Evolutionary conservation across 2,113 vertebrate genomes (phyloP), one percentile per base, ranked within the genome.

Genomic region (Sturnira hondurensis): DNA sequence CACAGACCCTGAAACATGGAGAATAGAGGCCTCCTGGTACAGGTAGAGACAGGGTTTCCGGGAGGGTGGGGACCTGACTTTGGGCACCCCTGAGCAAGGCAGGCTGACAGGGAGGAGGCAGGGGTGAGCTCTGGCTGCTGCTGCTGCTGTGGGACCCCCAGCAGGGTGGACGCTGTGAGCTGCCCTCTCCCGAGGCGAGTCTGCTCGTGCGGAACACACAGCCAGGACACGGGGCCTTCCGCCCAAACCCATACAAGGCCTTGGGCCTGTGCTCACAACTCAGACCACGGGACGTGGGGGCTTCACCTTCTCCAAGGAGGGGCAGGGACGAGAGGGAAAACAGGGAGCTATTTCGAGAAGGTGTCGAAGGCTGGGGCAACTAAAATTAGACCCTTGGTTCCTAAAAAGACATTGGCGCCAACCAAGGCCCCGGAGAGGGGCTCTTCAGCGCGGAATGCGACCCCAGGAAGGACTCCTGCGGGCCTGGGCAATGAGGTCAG

Each of bases 321-420:
- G 93, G 58, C 95, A 87, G 1, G 78, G 81, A 95, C 67, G 73
- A 82, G 90, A 86, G 96, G 89, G 92, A 96, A 96, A 96, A 97
- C 71, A 97, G 94, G 67, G 78, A 47, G 56, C 97, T 99, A 99
- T 98, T 99, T 98, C 28, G 65, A 98, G 98, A 98, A 98, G 96
- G 98, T 98, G 98, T 98, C 45, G n/a, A 94, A 70, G 96, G 95
- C 96, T 12, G 83, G 71, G 33, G 1, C 96, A 96, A 96, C 98
- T 99, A 98, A 99, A 99, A 98, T 98, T 99, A 99, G 98, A 86
- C 68, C 71, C 5, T 86, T 43, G 87, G 98, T 97, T 98, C 97
- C 98, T 98, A 98, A 98, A 98, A 98, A 97, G 98, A 98, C 97
- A 7, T 86, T 93, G 97, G 36, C 84, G 96, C 86, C 97, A 0